Evolutionary conservation across 2,888 invertebrate genomes (phyloP).

Genomic region (Aporophyla lueneburgensis): DNA sequence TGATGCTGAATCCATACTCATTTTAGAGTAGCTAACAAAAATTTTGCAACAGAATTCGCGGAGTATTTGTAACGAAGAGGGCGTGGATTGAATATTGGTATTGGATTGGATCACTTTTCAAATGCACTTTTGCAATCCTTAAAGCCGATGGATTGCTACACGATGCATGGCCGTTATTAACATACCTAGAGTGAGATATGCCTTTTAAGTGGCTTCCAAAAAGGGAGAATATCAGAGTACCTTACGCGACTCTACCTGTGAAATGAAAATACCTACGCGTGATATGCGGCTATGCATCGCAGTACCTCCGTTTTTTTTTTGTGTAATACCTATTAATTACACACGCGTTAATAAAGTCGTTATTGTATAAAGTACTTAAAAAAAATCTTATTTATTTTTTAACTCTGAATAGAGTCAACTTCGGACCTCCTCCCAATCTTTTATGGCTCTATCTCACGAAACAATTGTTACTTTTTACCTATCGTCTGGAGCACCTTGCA

Average conservation of each 20-base stretch:
- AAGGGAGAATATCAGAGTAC: constrained; percentile 22
- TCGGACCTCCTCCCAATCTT: neutral
- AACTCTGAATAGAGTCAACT: neutral
- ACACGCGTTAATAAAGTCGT: neutral
- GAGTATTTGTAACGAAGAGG: constrained; percentile 1
- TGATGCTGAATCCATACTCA: neutral
- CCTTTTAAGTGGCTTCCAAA: constrained; percentile 26
- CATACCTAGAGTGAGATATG: constrained; percentile 17
- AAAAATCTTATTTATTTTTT: too few relatives aligned
- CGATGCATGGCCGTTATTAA: constrained; percentile 30
- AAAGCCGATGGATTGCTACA: constrained; percentile 46
- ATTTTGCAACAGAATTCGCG: neutral
- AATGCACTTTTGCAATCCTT: constrained; percentile 50
- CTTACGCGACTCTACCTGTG: neutral
- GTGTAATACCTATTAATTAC: neutral
- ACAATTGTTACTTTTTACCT: neutral
- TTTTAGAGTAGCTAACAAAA: neutral
- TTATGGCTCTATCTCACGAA: neutral
- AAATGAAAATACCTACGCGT: constrained; percentile 2
- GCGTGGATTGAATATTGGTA: neutral
- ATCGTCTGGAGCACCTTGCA: neutral
- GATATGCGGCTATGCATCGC: neutral
- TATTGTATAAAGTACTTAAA: too few relatives aligned
- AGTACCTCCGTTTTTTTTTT: neutral
- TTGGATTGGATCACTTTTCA: constrained; percentile 20